Percentiles rank a stretch among this genome's conserved stretches.
These are phyloP conservation scores for Zosterops lateralis DNA, from an alignment of 2,113 vertebrate genomes.

Conservation along the genomic window DNA sequence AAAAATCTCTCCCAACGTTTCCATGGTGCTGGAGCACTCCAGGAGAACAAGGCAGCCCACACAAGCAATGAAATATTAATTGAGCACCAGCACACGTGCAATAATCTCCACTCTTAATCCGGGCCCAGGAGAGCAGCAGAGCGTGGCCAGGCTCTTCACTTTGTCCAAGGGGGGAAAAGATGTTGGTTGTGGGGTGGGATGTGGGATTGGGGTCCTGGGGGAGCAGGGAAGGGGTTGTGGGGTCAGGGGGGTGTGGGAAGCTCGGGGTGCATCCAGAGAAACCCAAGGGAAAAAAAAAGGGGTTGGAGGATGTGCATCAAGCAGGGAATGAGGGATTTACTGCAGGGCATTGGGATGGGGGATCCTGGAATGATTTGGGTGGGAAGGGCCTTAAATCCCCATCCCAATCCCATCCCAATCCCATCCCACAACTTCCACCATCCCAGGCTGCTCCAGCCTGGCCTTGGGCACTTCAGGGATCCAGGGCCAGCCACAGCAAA, in stretches of 20 bases:
- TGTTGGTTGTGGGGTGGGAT: neutral
- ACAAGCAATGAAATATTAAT: constrained; percentile 76
- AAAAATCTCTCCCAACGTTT: constrained; percentile 74
- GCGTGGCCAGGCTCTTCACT: neutral
- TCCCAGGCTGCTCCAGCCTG: neutral
- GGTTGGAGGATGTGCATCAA: neutral
- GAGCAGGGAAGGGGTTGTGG: neutral
- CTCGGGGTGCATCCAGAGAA: neutral
- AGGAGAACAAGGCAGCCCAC: constrained; percentile 76
- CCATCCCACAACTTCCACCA: neutral
- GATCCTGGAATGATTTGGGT: neutral
- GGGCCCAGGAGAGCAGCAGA: constrained; percentile 36
- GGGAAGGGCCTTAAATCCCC: too few relatives aligned
- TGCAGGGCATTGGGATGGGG: rapidly evolving
- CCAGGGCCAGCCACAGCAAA: neutral
- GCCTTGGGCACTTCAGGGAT: neutral
- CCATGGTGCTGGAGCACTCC: constrained; percentile 75
- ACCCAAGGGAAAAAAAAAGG: neutral
- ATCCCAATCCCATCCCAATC: too few relatives aligned
- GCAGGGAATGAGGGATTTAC: neutral
- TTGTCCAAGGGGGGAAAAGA: neutral
- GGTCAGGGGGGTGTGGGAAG: neutral
- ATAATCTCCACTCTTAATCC: constrained; percentile 64
- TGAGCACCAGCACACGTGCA: constrained; percentile 50
- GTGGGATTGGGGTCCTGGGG: neutral